These are phyloP conservation scores for Dendronephthya gigantea DNA, from an alignment of 64 coral and sea anemone species.

Conservation along the genomic window DNA sequence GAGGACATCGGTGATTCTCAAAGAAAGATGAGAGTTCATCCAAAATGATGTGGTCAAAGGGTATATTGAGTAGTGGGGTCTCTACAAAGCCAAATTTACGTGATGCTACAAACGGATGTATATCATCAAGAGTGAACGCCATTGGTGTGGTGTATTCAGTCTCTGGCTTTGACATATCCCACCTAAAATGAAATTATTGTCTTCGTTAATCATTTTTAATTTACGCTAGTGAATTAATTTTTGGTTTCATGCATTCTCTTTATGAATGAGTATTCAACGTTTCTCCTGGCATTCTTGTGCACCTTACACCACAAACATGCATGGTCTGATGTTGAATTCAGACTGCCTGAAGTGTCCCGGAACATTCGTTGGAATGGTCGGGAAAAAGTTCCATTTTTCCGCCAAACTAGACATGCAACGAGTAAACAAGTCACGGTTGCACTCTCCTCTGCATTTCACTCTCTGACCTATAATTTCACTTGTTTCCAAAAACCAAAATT, in stretches of 20 bases:
- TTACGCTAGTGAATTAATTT: too few species aligned
- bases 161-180: not conserved
- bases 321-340: slow-evolving; percentile 14
- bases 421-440: too few species aligned
- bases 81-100: not conserved
- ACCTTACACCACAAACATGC: slow-evolving; percentile 34
- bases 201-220: too few species aligned
- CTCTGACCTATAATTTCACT: too few species aligned
- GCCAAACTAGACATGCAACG: too few species aligned
- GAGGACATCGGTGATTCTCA: slow-evolving; percentile 42
- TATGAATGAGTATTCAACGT: too few species aligned
- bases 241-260: too few species aligned
- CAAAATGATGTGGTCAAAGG: slow-evolving; percentile 49
- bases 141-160: not conserved
- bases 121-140: not conserved
- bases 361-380: too few species aligned
- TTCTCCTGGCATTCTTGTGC: slow-evolving; percentile 2
- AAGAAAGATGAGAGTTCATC: slow-evolving; percentile 45
- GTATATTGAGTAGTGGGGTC: slow-evolving; percentile 29
- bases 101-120: not conserved
- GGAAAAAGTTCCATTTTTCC: too few species aligned
- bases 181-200: not conserved
- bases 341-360: not conserved
- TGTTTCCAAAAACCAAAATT: too few species aligned
- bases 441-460: too few species aligned